These are phyloP conservation scores for Oreochromis spilurus DNA, from an alignment of 2,113 vertebrate species.

Conservation along the genomic window DNA sequence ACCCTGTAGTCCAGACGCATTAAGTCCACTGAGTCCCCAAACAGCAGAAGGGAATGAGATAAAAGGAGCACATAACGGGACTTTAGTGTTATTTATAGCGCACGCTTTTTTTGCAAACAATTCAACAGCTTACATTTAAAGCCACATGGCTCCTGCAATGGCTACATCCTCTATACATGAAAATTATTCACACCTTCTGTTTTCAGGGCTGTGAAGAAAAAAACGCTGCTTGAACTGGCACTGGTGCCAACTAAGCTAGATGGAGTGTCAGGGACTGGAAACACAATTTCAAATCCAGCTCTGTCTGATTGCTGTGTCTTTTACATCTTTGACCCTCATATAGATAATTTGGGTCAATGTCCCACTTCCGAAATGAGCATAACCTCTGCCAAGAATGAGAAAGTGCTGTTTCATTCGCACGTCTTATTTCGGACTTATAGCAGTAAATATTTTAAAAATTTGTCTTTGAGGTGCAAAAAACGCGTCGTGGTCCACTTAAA, in stretches of 20 bases:
- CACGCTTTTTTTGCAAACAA: not conserved
- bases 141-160: conserved; percentile 18
- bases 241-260: not conserved
- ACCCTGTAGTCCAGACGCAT: not conserved
- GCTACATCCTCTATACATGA: not conserved
- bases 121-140: conserved; percentile 38
- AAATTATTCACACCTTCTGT: conserved; percentile 38
- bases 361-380: not conserved
- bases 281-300: not conserved
- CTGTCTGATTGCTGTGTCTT: not conserved
- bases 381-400: not conserved
- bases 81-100: not conserved
- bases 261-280: not conserved
- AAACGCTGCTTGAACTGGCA: not conserved
- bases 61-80: not conserved
- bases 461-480: not conserved
- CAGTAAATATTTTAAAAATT: not conserved
- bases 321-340: not conserved
- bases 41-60: not conserved
- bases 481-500: accelerated
- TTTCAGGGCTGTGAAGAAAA: not conserved
- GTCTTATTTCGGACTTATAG: not conserved
- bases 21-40: not conserved
- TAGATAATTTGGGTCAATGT: not conserved
- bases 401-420: not conserved